A percentile compares a stretch with the other conserved stretches of the same genome.
Conservation (phyloP, 2,113 vertebrate species). For the Pica pica region DNA sequence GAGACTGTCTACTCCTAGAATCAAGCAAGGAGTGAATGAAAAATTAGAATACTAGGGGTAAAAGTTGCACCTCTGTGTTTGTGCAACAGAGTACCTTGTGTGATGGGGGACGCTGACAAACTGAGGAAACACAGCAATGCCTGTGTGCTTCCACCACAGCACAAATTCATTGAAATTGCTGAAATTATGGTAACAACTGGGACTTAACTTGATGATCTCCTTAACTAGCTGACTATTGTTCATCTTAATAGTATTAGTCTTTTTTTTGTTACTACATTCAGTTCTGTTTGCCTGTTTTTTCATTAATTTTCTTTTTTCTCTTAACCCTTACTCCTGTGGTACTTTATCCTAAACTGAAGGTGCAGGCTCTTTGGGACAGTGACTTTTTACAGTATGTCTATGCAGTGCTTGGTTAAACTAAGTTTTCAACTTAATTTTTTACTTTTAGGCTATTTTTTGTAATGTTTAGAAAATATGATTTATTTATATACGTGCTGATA, state of each 20-base stretch:
- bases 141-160: neutral
- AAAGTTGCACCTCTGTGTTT: neutral
- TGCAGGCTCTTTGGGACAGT: neutral
- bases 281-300: neutral
- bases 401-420: neutral
- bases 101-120: neutral
- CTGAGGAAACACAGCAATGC: neutral
- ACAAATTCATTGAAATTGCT: neutral
- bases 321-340: accelerated
- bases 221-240: neutral
- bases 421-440: neutral
- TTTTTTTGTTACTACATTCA: neutral
- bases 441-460: neutral
- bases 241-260: neutral
- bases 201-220: neutral
- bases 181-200: neutral
- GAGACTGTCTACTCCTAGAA: neutral
- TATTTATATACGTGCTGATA: neutral
- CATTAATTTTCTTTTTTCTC: neutral
- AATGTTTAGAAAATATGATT: neutral
- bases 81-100: neutral
- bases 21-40: neutral
- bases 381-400: neutral
- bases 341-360: neutral
- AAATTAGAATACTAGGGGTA: neutral